Conservation (phyloP, 2,888 invertebrate species). For the Tiphia femorata region DNA sequence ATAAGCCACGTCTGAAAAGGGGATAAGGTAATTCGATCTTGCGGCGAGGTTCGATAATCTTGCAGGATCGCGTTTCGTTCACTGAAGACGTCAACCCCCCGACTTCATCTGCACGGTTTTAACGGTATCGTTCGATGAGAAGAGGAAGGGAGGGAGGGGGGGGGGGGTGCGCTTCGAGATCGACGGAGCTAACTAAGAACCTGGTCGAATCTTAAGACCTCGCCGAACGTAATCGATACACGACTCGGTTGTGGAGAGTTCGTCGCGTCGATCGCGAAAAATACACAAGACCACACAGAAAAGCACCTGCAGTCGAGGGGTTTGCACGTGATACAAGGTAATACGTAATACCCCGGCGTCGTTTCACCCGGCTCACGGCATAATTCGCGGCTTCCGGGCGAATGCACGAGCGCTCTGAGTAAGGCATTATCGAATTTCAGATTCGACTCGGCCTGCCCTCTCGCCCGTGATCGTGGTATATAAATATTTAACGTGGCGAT, state of each 20-base stretch:
- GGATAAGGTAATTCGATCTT: too few species aligned
- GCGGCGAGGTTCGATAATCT: too few species aligned
- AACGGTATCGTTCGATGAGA: too few species aligned
- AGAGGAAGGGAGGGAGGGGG: too few species aligned
- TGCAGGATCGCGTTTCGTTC: too few species aligned
- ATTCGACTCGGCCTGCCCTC: conserved; percentile 61
- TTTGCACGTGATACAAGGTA: conserved; percentile 49
- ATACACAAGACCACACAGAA: conserved; percentile 48
- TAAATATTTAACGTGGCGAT: conserved; percentile 61
- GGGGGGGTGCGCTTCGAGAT: too few species aligned
- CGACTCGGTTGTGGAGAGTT: conserved; percentile 16
- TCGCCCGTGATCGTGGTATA: conserved; percentile 37
- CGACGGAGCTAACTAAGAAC: too few species aligned
- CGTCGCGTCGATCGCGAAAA: conserved; percentile 19
- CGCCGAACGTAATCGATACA: conserved; percentile 1
- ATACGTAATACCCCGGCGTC: conserved; percentile 40
- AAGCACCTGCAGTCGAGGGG: conserved; percentile 42
- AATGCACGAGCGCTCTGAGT: conserved; percentile 56
- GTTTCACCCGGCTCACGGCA: conserved; percentile 39
- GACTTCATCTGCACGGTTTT: too few species aligned
- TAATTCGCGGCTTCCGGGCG: conserved; percentile 65
- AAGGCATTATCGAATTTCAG: conserved; percentile 67
- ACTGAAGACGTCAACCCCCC: too few species aligned
- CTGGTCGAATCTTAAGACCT: too few species aligned
- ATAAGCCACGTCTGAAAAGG: too few species aligned